Evolutionary conservation across 2,113 vertebrate genomes (phyloP), one percentile per base, ranked within the genome.

Genomic region (Edolisoma coerulescens): DNA sequence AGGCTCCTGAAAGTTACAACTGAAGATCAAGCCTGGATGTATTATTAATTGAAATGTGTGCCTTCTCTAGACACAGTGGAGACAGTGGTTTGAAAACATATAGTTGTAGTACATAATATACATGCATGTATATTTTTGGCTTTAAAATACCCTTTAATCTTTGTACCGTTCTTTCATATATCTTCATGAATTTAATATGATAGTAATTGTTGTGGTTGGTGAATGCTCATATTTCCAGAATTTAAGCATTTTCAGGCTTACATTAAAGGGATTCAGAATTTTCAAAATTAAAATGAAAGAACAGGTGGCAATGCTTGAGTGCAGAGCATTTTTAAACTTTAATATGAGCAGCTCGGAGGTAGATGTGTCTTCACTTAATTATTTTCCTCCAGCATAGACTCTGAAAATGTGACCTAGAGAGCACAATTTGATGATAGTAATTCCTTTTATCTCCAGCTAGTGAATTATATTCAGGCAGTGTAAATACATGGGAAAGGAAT

Each of bases 11-110:
- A 96, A 95, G 84, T 83, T 95, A 74, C 70, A 84, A 59, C 83
- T 93, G 87, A 88, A 97, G 90, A 93, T 89, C 92, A 94, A 94
- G 75, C 59, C 53, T 87, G 84, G 68, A 32, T 83, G 19, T 73
- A 96, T 92, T 94, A 96, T 96, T 96, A 96, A 97, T 96, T 94
- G 88, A 93, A 97, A 95, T 88, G 78, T 83, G 86, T 94, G 84
- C 82, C 56, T 94, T 91, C 91, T 68, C 83, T 92, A 97, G 96
- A 96, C 96, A 93, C 42, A 73, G 84, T 85, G 97, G 97, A 97
- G 97, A 97, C 96, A 95, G 95, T 97, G 97, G 97, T 97, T 97
- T 93, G 85, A 94, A 94, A 96, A 89, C 65, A 61, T 16, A 20
- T 10, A 95, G 85, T 89, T 93, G 69, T 68, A 79, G 11, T 67